A percentile compares a stretch with the other conserved stretches of the same genome.
phyloP scores from a whole-genome alignment of 2,888 invertebrate genomes.

The Iselma pallidipennis region DNA sequence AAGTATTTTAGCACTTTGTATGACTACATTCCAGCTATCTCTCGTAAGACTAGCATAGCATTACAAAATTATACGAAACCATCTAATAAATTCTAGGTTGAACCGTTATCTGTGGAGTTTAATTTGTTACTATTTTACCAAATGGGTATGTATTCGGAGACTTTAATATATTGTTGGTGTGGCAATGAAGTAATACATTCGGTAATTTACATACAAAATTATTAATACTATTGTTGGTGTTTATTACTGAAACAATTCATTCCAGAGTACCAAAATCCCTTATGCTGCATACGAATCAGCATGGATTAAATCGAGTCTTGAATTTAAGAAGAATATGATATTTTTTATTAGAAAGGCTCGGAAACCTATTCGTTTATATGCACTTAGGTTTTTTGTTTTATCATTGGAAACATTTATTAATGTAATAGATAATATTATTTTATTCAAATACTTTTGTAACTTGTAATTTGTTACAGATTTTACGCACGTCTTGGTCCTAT shows the following conservation, averaged over 20 bases:
- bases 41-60: background rate
- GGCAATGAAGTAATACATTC: slow-evolving; percentile 1
- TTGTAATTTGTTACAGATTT: slow-evolving; percentile 19
- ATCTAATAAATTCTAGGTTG: background rate
- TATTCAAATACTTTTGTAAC: background rate
- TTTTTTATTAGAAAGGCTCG: slow-evolving; percentile 15
- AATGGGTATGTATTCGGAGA: background rate
- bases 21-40: slow-evolving; percentile 4
- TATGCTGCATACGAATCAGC: slow-evolving; percentile 17
- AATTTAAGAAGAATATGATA: slow-evolving; percentile 15
- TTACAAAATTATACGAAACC: background rate
- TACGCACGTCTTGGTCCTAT: slow-evolving; percentile 20
- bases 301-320: slow-evolving; percentile 6
- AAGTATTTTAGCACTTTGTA: background rate
- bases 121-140: background rate
- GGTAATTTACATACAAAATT: too few species aligned
- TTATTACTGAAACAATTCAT: too few species aligned
- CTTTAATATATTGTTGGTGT: slow-evolving; percentile 7
- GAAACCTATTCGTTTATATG: slow-evolving; percentile 14
- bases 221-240: too few species aligned
- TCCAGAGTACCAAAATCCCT: slow-evolving; percentile 17
- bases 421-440: too few species aligned
- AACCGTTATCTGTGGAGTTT: background rate
- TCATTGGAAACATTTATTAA: slow-evolving; percentile 15
- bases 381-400: slow-evolving; percentile 12